These are phyloP conservation scores for Heterohyrax brucei DNA, from an alignment of 2,797 vertebrate genomes.

Conservation along the genomic window DNA sequence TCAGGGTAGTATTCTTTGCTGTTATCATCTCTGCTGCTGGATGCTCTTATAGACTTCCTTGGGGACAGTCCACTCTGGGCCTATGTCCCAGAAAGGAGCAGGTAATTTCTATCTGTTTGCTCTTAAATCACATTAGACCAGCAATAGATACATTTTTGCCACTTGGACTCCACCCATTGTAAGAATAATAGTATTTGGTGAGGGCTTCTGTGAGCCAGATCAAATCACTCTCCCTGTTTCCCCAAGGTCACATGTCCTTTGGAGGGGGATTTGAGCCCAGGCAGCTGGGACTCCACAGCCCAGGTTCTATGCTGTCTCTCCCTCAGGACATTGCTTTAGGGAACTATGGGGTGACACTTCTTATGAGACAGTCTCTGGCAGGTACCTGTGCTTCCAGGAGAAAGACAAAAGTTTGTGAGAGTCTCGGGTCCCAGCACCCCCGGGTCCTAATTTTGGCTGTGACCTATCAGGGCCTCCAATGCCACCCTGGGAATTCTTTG, in stretches of 20 bases:
- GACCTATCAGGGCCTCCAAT: background rate
- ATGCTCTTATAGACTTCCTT: background rate
- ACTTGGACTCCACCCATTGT: background rate
- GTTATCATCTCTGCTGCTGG: background rate
- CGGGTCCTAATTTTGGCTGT: background rate
- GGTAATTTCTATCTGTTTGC: conserved; percentile 6
- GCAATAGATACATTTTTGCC: background rate
- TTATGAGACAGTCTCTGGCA: background rate
- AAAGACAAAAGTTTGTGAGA: background rate
- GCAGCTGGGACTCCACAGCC: background rate
- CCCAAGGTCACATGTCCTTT: background rate
- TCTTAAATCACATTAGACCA: background rate
- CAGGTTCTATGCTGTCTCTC: background rate
- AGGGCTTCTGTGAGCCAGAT: background rate
- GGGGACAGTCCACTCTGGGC: background rate
- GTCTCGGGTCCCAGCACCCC: background rate
- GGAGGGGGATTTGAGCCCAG: background rate
- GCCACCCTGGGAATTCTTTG: background rate
- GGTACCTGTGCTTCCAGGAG: too few relatives aligned
- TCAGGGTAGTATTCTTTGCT: background rate
- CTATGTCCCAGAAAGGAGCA: background rate
- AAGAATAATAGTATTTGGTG: background rate
- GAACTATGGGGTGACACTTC: background rate
- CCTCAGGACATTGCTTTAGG: background rate
- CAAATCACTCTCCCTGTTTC: background rate